A percentile compares a stretch with the other conserved stretches of the same genome.
These are phyloP conservation scores for Mastacembelus armatus DNA, from an alignment of 2,797 vertebrate species.

Conservation along the genomic window DNA sequence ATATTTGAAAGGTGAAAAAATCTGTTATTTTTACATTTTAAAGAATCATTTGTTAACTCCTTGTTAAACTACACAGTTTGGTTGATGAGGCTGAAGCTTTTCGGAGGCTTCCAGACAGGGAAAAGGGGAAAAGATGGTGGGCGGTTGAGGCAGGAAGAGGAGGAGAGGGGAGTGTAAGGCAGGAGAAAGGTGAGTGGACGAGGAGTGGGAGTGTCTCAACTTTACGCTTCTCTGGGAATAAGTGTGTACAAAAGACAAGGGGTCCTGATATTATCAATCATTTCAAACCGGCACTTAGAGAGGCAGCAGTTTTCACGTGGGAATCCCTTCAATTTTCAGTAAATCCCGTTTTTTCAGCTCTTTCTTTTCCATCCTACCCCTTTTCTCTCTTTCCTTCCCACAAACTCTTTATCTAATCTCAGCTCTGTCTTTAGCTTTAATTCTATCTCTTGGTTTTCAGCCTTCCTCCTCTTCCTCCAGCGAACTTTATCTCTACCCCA, in stretches of 20 bases:
- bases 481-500: slow-evolving; percentile 40
- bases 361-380: not conserved
- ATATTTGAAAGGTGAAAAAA: too few species aligned
- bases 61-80: too few species aligned
- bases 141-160: slow-evolving; percentile 8
- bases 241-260: not conserved
- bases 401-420: slow-evolving; percentile 51
- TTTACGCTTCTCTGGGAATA: not conserved
- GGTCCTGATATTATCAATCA: not conserved
- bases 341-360: not conserved
- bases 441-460: slow-evolving; percentile 26
- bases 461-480: slow-evolving; percentile 29
- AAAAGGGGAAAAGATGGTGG: not conserved
- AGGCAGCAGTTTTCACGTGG: not conserved
- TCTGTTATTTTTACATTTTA: too few species aligned
- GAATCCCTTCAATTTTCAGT: not conserved
- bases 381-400: not conserved
- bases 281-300: slow-evolving; percentile 18
- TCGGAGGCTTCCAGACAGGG: not conserved
- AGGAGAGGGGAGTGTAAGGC: slow-evolving; percentile 16
- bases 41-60: too few species aligned
- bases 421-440: not conserved
- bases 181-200: slow-evolving; percentile 47
- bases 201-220: slow-evolving; percentile 43
- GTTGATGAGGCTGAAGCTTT: too few species aligned